Evolutionary conservation across 1,140 invertebrate species (phyloP), one percentile per base, ranked within the genome.

Genomic region (Plectus sambesii): DNA sequence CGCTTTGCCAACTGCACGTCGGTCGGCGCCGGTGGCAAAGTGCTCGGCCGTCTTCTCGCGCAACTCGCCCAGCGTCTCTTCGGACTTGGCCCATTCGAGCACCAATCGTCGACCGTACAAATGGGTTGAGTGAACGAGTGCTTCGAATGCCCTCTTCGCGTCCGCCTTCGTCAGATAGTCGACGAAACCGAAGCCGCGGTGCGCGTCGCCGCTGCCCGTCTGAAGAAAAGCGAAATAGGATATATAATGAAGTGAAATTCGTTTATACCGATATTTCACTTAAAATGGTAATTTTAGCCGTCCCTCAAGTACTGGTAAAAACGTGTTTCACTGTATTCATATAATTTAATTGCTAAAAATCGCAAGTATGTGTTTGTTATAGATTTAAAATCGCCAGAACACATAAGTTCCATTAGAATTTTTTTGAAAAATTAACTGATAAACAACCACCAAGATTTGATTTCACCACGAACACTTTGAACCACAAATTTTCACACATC

Each of bases 161-260:
- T 96, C 87, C 54, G 81, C 78, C 64, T 83, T 83, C 0, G 81
- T 82, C 36, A 81, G 71, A 73, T 81, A 99, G 64, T 98, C 92
- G 9, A 97, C 82, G 72, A 99, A 99, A 33, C 80, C 87, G 73
- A 98, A 99, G 46, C 93, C 94, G 64, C 90, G 76, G 73, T 98
- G 93, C 47, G 79, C 75, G 48, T 83, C 82, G 3, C 35, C 38
- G 2, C 33, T 40, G n/a, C 61, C 60, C 29, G 42, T 37, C 56
- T 58, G 12, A 4, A n/a, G n/a, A n/a, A 53, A 58, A 9, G 12
- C 17, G 25, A 46, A 47, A 9, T 8, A 47, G n/a, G 9, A 47
- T 12, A 44, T 12, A 44, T 44, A n/a, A 42, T n/a, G 25, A 1
- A 44, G n/a, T 44, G n/a, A n/a, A n/a, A n/a, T n/a, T n/a, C n/a